Conservation (phyloP, 2,113 vertebrate species). For the Piaya cayana region DNA sequence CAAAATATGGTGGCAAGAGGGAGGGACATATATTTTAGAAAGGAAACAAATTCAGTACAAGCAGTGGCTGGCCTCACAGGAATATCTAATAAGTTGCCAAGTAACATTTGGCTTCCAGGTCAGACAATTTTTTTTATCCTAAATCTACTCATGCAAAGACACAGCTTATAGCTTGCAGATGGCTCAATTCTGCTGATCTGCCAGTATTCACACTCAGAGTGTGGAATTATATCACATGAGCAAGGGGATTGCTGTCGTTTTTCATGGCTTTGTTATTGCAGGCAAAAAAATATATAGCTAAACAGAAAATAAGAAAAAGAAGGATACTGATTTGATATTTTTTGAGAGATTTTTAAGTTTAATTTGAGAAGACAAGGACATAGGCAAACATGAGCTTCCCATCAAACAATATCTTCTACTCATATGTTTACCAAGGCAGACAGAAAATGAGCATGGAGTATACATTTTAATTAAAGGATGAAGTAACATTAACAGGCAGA, state of each 20-base stretch:
- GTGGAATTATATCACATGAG: constrained; percentile 63
- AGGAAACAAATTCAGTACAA: constrained; percentile 49
- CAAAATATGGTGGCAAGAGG: constrained; percentile 5
- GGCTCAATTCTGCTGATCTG: constrained; percentile 75
- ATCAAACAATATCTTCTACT: background rate
- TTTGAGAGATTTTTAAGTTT: background rate
- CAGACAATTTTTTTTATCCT: constrained; percentile 59
- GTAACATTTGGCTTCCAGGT: constrained; percentile 65
- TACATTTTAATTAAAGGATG: background rate
- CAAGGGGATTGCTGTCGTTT: constrained; percentile 58
- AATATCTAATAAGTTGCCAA: constrained; percentile 60
- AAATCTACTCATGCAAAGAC: constrained; percentile 73
- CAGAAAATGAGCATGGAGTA: background rate
- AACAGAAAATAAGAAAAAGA: constrained; percentile 18
- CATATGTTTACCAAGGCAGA: background rate
- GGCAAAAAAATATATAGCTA: constrained; percentile 9
- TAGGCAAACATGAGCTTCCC: background rate
- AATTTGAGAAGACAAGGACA: background rate
- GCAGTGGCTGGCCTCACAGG: constrained; percentile 21
- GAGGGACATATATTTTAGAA: background rate
- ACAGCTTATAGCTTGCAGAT: constrained; percentile 72
- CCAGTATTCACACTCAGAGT: constrained; percentile 63
- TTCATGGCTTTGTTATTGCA: constrained; percentile 61
- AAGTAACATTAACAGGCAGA: background rate
- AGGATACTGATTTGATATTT: background rate